Evolutionary conservation across 2,797 vertebrate genomes (phyloP).

Genomic region (Epinephelus coioides): DNA sequence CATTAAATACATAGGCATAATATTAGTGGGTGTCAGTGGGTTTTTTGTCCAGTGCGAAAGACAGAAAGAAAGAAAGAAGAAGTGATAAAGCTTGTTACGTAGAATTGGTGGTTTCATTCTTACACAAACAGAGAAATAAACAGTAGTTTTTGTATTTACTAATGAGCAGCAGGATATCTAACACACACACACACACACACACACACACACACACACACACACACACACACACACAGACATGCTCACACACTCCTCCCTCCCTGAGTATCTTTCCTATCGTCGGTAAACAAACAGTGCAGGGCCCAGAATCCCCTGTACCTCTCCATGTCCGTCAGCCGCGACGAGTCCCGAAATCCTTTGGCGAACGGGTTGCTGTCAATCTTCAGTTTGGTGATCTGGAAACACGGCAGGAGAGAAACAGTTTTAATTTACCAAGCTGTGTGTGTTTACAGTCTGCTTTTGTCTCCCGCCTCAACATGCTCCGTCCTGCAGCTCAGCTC

Average conservation of each 20-base stretch:
- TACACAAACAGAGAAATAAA: slow-evolving; percentile 42
- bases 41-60: too few relatives aligned
- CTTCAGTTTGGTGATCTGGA: slow-evolving; percentile 99
- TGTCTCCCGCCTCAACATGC: not conserved
- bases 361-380: slow-evolving; percentile 99
- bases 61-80: not conserved
- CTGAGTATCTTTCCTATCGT: slow-evolving; percentile 83
- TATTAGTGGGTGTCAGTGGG: too few relatives aligned
- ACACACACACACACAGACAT: slow-evolving; percentile 1
- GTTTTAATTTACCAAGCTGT: not conserved
- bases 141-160: slow-evolving; percentile 45
- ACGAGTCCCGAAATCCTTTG: slow-evolving; percentile 99
- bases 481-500: not conserved
- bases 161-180: slow-evolving; percentile 39
- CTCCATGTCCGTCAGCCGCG: slow-evolving; percentile 98
- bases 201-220: slow-evolving; percentile 9
- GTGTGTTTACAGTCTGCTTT: not conserved
- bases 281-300: slow-evolving; percentile 69
- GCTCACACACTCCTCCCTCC: slow-evolving; percentile 47
- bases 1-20: too few relatives aligned
- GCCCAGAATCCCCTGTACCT: slow-evolving; percentile 94
- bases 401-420: slow-evolving; percentile 1
- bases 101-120: not conserved
- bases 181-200: slow-evolving; percentile 20
- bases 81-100: not conserved